phyloP scores from a whole-genome alignment of 2,888 invertebrate genomes.

The Pemphredon lugubris region DNA sequence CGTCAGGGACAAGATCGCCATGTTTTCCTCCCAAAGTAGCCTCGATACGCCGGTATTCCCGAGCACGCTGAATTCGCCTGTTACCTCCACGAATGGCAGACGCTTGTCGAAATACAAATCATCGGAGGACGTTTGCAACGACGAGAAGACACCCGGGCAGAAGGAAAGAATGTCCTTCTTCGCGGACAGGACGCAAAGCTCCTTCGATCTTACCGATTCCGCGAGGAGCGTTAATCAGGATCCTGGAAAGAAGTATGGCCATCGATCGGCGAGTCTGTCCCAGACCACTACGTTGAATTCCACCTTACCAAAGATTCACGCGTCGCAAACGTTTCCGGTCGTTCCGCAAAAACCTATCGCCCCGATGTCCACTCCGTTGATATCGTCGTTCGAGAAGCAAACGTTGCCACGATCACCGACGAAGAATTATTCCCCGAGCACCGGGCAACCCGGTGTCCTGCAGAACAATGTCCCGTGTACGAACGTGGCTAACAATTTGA shows the following conservation, averaged over 20 bases:
- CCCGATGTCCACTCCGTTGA: slow-evolving; percentile 11
- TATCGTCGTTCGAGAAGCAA: slow-evolving; percentile 24
- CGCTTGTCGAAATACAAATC: slow-evolving; percentile 80
- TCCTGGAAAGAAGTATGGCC: slow-evolving; percentile 40
- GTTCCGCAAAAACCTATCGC: slow-evolving; percentile 40
- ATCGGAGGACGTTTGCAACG: slow-evolving; percentile 78
- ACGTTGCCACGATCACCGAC: slow-evolving; percentile 16
- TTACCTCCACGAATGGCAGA: slow-evolving; percentile 76
- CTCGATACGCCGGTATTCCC: slow-evolving; percentile 73
- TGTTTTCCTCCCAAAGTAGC: slow-evolving; percentile 85
- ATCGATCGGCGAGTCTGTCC: slow-evolving; percentile 23
- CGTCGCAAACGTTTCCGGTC: slow-evolving; percentile 36
- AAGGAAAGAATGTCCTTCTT: slow-evolving; percentile 62
- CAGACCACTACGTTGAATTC: slow-evolving; percentile 27
- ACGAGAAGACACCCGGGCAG: slow-evolving; percentile 63
- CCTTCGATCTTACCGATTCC: slow-evolving; percentile 72
- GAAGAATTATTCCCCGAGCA: slow-evolving; percentile 40
- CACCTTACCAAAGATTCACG: slow-evolving; percentile 23
- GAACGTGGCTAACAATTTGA: slow-evolving; percentile 1
- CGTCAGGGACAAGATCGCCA: slow-evolving; percentile 93
- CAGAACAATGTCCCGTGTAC: slow-evolving; percentile 1
- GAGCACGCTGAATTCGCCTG: slow-evolving; percentile 69
- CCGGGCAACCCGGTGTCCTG: not conserved
- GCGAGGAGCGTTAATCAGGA: slow-evolving; percentile 32
- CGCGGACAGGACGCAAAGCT: slow-evolving; percentile 73